A percentile compares a stretch with the other conserved stretches of the same genome.
phyloP scores from a whole-genome alignment of 2,888 invertebrate genomes.

The Steinernema scapterisci region DNA sequence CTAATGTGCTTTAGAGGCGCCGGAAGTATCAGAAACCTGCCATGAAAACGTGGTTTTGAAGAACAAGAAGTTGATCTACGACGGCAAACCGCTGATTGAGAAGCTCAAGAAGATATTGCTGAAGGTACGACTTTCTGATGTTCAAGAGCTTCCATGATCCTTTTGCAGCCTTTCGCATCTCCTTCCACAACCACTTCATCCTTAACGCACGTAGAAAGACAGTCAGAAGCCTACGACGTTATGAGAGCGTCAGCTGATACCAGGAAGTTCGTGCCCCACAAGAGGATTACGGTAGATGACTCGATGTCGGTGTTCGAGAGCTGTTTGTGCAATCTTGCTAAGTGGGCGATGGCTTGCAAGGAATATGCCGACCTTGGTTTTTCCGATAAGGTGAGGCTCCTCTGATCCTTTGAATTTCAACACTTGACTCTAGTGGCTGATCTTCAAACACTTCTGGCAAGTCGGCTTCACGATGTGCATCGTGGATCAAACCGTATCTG shows the following conservation, averaged over 20 bases:
- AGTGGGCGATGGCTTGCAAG: constrained; percentile 14
- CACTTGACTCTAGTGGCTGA: background rate
- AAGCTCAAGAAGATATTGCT: background rate
- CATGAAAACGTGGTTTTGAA: no score
- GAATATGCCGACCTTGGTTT: background rate
- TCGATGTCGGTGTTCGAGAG: background rate
- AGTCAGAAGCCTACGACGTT: background rate
- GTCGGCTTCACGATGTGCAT: background rate
- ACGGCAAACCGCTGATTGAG: background rate
- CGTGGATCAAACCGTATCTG: background rate
- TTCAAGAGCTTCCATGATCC: no score
- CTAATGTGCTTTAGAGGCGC: no score
- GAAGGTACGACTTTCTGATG: no score
- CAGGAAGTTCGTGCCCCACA: background rate
- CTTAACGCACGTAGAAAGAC: background rate
- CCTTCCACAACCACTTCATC: background rate
- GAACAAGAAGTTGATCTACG: no score
- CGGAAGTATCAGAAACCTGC: no score
- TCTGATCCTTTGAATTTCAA: background rate
- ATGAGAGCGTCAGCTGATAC: background rate
- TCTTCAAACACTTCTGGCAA: constrained; percentile 3
- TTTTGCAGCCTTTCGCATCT: background rate
- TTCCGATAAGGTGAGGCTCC: background rate
- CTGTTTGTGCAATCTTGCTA: background rate
- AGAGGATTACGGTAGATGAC: background rate